These are phyloP conservation scores for Prosapia bicincta DNA, from an alignment of 2,888 invertebrate genomes.

Conservation along the genomic window DNA sequence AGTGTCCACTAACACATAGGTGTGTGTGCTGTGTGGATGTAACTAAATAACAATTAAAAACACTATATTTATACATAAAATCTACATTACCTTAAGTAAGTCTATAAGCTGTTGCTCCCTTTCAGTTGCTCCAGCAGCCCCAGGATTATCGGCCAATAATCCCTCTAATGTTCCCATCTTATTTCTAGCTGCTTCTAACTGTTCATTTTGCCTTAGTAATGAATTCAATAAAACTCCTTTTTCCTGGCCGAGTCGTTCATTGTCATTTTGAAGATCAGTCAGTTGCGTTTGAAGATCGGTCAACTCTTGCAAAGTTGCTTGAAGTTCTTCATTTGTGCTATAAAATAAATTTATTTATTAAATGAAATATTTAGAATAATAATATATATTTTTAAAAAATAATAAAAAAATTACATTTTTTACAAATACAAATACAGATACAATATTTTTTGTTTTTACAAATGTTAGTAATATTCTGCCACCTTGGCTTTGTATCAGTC, in stretches of 20 bases:
- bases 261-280: conserved; percentile 50
- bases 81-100: conserved; percentile 63
- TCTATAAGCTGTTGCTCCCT: conserved; percentile 79
- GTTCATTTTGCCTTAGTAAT: conserved; percentile 86
- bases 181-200: conserved; percentile 80
- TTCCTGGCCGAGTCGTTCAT: conserved; percentile 74
- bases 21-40: too few relatives aligned
- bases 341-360: conserved; percentile 39
- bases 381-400: too few relatives aligned
- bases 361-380: too few relatives aligned
- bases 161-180: conserved; percentile 83
- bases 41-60: too few relatives aligned
- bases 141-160: conserved; percentile 56
- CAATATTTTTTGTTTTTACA: too few relatives aligned
- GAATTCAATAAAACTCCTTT: conserved; percentile 87
- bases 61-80: too few relatives aligned
- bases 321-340: conserved; percentile 87
- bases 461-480: too few relatives aligned
- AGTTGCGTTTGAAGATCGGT: conserved; percentile 74
- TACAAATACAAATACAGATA: too few relatives aligned
- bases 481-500: too few relatives aligned
- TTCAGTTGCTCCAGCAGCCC: conserved; percentile 54
- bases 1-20: too few relatives aligned
- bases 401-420: too few relatives aligned
- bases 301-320: conserved; percentile 90